A percentile compares a stretch with the other conserved stretches of the same genome.
phyloP scores from a whole-genome alignment of 2,888 invertebrate genomes.

The Epirrhoe alternata region DNA sequence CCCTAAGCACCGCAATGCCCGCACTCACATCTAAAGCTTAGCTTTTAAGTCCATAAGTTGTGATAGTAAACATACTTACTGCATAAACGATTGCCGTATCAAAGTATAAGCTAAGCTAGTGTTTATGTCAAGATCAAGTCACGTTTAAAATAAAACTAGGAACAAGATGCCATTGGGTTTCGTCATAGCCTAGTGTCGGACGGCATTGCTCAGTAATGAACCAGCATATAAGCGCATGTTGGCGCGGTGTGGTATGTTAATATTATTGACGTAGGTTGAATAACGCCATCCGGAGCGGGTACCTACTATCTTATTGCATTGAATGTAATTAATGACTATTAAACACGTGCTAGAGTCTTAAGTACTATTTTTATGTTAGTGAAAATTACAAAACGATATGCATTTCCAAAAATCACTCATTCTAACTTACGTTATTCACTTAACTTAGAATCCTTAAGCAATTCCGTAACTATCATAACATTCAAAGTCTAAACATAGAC shows the following conservation, averaged over 20 bases:
- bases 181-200: conserved; percentile 39
- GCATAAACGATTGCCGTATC: conserved; percentile 17
- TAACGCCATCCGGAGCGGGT: conserved; percentile 26
- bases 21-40: conserved; percentile 2
- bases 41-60: not conserved
- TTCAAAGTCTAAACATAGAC: too few species aligned
- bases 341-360: not conserved
- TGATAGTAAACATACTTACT: conserved; percentile 4
- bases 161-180: conserved; percentile 35
- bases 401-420: not conserved
- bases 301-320: conserved; percentile 12
- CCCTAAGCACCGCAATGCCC: not conserved
- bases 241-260: conserved; percentile 33
- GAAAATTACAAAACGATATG: not conserved
- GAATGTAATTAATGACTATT: not conserved
- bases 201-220: conserved; percentile 41
- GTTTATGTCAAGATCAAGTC: conserved; percentile 33
- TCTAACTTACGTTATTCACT: too few species aligned
- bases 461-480: too few species aligned
- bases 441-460: too few species aligned
- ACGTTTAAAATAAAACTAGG: conserved; percentile 38
- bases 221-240: conserved; percentile 37
- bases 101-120: conserved; percentile 27
- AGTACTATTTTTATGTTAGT: not conserved
- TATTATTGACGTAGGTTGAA: conserved; percentile 38